A percentile compares a stretch with the other conserved stretches of the same genome.
These are phyloP conservation scores for Latrodectus elegans DNA, from an alignment of 2,888 invertebrate species.

Conservation along the genomic window DNA sequence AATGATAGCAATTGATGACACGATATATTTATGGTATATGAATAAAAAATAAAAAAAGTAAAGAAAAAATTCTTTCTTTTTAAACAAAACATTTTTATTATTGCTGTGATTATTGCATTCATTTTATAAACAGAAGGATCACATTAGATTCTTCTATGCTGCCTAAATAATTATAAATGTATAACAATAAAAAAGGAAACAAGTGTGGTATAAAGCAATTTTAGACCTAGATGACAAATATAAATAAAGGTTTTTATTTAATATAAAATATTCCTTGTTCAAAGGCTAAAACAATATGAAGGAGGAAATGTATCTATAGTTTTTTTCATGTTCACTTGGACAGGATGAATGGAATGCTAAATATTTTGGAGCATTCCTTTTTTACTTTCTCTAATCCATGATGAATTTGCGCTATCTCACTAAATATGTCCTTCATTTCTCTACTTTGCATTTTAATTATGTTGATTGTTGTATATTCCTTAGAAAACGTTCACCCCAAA, in stretches of 20 bases:
- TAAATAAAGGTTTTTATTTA: slow-evolving; percentile 14
- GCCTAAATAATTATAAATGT: slow-evolving; percentile 12
- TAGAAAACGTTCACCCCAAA: slow-evolving; percentile 91
- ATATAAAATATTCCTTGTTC: slow-evolving; percentile 22
- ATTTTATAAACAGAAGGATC: slow-evolving; percentile 38
- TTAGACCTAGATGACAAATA: slow-evolving; percentile 33
- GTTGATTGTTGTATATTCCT: slow-evolving; percentile 87
- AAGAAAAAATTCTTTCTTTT: background rate
- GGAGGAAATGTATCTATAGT: slow-evolving; percentile 49
- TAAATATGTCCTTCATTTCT: slow-evolving; percentile 49
- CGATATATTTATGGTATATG: background rate
- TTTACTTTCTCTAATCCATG: slow-evolving; percentile 21
- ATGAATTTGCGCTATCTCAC: slow-evolving; percentile 59
- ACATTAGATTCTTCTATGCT: slow-evolving; percentile 21
- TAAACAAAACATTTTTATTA: slow-evolving; percentile 41
- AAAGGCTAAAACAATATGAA: slow-evolving; percentile 39
- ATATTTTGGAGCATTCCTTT: slow-evolving; percentile 50
- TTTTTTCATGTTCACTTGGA: slow-evolving; percentile 18
- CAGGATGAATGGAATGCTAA: slow-evolving; percentile 54
- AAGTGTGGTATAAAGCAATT: slow-evolving; percentile 12
- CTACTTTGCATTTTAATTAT: slow-evolving; percentile 56
- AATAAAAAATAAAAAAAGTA: background rate
- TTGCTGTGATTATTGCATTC: slow-evolving; percentile 43
- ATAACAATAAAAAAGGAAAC: slow-evolving; percentile 24
- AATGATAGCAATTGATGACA: too few species aligned